A percentile compares a stretch with the other conserved stretches of the same genome.
These are phyloP conservation scores for Pteruthius melanotis DNA, from an alignment of 2,113 vertebrate genomes.

Conservation along the genomic window DNA sequence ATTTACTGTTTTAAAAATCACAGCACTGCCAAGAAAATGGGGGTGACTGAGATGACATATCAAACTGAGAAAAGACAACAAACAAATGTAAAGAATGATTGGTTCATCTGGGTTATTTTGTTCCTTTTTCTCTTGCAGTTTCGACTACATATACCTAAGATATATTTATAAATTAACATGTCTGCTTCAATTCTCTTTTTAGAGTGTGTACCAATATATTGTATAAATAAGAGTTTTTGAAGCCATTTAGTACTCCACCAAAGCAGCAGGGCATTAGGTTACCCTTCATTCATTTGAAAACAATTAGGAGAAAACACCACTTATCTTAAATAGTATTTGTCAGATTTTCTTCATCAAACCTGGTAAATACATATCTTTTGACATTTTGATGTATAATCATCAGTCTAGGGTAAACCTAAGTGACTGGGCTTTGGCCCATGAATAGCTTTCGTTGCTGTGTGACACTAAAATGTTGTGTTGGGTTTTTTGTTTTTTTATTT, in stretches of 20 bases:
- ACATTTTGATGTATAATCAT: constrained; percentile 81
- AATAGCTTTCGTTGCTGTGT: constrained; percentile 75
- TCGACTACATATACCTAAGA: neutral
- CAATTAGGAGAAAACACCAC: constrained; percentile 78
- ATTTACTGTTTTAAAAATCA: neutral
- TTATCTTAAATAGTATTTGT: constrained; percentile 82
- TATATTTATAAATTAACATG: neutral
- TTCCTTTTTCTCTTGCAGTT: neutral
- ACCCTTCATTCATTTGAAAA: constrained; percentile 79
- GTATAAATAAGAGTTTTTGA: constrained; percentile 70
- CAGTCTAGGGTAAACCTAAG: constrained; percentile 75
- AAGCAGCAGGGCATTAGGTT: constrained; percentile 75
- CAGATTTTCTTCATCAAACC: constrained; percentile 81
- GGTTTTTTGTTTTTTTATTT: neutral
- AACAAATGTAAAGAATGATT: neutral
- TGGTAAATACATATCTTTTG: constrained; percentile 82
- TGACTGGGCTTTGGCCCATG: constrained; percentile 78
- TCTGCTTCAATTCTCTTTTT: constrained; percentile 30
- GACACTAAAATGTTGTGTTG: constrained; percentile 72
- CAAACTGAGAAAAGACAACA: neutral
- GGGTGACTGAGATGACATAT: neutral
- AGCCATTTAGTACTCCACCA: constrained; percentile 68
- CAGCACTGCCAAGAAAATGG: neutral
- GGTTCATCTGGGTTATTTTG: neutral
- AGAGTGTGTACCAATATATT: neutral